These are phyloP conservation scores for Protaetia brevitarsis DNA, from an alignment of 1,140 invertebrate species.

Conservation along the genomic window DNA sequence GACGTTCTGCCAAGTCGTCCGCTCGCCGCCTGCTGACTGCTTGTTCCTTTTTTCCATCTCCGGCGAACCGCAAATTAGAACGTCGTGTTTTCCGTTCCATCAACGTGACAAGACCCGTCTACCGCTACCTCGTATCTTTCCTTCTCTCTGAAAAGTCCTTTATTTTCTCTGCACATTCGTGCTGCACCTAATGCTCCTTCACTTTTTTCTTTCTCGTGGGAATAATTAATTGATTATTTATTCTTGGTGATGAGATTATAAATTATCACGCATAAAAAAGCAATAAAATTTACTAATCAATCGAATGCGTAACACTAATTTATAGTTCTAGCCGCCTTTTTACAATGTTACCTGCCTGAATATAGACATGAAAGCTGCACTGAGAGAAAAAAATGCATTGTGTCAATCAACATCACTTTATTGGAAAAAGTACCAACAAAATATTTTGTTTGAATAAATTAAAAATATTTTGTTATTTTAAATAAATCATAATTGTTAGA, in stretches of 20 bases:
- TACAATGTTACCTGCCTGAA: no score
- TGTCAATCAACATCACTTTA: no score
- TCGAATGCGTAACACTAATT: no score
- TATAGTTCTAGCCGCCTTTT: no score
- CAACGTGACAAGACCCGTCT: conserved; percentile 10
- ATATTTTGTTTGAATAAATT: no score
- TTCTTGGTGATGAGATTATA: neutral
- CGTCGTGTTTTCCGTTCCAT: conserved; percentile 17
- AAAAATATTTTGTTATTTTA: no score
- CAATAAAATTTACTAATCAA: no score
- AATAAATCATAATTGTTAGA: no score
- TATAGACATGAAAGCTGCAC: no score
- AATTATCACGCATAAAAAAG: no score
- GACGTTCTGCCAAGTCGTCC: conserved; percentile 12
- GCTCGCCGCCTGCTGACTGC: conserved; percentile 9
- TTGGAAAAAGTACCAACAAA: no score
- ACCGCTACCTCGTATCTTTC: conserved; percentile 2
- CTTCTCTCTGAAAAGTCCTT: neutral
- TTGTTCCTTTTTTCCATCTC: conserved; percentile 13
- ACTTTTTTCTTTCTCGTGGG: neutral
- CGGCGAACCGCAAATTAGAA: conserved; percentile 17
- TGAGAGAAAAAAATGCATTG: no score
- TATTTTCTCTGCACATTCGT: neutral
- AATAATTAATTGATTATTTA: neutral
- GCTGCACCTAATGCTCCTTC: neutral